Percentiles rank a stretch among this genome's conserved stretches.
These are phyloP conservation scores for Dolichallabes microphthalmus DNA, from an alignment of 2,113 vertebrate genomes.

Conservation along the genomic window DNA sequence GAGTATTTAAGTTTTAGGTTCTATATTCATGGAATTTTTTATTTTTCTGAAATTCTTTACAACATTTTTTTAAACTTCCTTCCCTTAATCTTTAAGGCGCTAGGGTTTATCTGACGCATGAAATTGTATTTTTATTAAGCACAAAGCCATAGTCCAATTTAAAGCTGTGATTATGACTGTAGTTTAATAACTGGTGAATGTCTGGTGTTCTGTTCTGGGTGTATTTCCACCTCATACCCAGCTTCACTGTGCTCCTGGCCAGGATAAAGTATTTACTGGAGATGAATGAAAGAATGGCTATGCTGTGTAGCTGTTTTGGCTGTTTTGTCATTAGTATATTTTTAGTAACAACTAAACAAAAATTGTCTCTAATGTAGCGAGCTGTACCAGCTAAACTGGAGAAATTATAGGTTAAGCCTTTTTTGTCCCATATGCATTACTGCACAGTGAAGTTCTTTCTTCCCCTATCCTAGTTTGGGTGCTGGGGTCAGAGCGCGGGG, in stretches of 20 bases:
- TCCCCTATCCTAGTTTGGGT: no score
- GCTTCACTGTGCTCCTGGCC: not conserved
- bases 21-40: not conserved
- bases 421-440: no score
- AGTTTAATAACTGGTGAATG: not conserved
- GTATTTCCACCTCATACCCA: not conserved
- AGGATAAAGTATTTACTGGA: not conserved
- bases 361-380: not conserved
- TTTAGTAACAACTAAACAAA: not conserved
- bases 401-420: no score
- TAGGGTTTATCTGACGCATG: not conserved
- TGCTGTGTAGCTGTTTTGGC: not conserved
- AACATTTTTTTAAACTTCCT: not conserved
- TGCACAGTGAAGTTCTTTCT: no score
- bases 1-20: not conserved
- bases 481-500: no score
- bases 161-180: not conserved
- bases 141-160: not conserved
- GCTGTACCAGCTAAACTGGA: not conserved
- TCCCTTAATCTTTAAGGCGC: constrained; percentile 19
- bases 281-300: not conserved
- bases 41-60: not conserved
- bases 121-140: not conserved
- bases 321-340: not conserved
- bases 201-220: no score